Conservation (phyloP, 2,797 vertebrate species). For the Chrysocyon brachyurus region DNA sequence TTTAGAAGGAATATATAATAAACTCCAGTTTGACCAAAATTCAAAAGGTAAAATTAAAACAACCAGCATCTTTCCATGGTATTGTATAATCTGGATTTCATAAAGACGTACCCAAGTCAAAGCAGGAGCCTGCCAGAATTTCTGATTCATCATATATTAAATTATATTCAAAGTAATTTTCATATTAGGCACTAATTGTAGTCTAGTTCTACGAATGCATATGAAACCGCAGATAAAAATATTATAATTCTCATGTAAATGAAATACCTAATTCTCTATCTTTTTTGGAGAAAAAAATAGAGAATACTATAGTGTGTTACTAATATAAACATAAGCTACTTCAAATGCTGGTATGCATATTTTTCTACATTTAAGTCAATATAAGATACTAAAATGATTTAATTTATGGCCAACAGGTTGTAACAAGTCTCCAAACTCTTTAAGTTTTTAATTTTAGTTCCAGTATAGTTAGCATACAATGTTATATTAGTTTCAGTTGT, state of each 20-base stretch:
- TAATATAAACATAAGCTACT: conserved; percentile 7
- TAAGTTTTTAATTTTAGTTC: not conserved
- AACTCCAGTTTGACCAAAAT: conserved; percentile 36
- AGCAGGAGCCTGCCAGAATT: not conserved
- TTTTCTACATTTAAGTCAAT: conserved; percentile 49
- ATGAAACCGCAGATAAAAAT: not conserved
- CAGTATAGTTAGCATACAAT: not conserved
- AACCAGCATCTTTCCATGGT: conserved; percentile 5
- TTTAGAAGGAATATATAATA: not conserved
- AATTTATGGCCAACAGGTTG: conserved; percentile 1
- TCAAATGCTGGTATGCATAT: conserved; percentile 10
- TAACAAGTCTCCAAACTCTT: not conserved
- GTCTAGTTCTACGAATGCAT: conserved; percentile 21
- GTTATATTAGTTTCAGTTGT: not conserved
- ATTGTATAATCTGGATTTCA: conserved; percentile 20
- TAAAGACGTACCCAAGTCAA: conserved; percentile 25
- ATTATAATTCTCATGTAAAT: conserved; percentile 20
- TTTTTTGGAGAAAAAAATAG: not conserved
- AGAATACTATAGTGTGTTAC: conserved; percentile 6
- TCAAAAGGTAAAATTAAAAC: conserved; percentile 55
- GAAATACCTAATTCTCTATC: conserved; percentile 5
- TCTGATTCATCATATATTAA: conserved; percentile 26
- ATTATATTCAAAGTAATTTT: conserved; percentile 56
- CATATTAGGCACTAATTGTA: not conserved
- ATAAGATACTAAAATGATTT: conserved; percentile 43